Percentiles rank a stretch among this genome's conserved stretches.
phyloP scores from a whole-genome alignment of 2,113 vertebrate species.

The Gnathonemus longibarbis region DNA sequence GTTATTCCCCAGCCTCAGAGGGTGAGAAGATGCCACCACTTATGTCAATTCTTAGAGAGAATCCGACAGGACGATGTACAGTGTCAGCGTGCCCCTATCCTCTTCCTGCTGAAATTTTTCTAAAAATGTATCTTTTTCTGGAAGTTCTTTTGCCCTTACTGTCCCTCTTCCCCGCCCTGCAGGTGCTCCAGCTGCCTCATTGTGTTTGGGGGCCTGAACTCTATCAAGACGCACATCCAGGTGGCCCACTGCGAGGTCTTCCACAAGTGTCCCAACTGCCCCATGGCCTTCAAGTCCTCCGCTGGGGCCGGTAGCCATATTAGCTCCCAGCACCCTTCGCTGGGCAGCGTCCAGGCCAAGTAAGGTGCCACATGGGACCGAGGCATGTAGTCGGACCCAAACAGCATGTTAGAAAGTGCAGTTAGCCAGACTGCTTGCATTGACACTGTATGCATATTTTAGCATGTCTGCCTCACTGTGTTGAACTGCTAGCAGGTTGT shows the following conservation, averaged over 20 bases:
- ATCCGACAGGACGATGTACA: neutral
- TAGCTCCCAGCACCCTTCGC: conserved; percentile 73
- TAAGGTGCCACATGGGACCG: conserved; percentile 41
- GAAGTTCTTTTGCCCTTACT: neutral
- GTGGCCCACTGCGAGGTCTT: conserved; percentile 89
- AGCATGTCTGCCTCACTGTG: neutral
- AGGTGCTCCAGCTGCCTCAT: conserved; percentile 91
- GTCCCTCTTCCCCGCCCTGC: neutral
- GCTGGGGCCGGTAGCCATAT: conserved; percentile 82
- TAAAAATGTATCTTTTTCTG: neutral
- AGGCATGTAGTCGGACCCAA: neutral
- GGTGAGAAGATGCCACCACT: neutral
- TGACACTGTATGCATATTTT: neutral
- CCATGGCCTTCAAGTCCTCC: conserved; percentile 92
- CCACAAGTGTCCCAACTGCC: conserved; percentile 92
- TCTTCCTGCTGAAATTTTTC: neutral
- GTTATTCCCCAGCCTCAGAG: neutral
- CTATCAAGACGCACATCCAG: conserved; percentile 93
- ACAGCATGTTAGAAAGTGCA: neutral
- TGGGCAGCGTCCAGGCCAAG: conserved; percentile 73
- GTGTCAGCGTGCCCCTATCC: neutral
- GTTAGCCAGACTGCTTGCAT: neutral
- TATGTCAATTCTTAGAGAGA: too few relatives aligned
- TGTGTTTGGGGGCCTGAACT: conserved; percentile 86
- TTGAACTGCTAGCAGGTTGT: neutral